phyloP scores from a whole-genome alignment of 2,113 vertebrate genomes.

The Salvator merianae region DNA sequence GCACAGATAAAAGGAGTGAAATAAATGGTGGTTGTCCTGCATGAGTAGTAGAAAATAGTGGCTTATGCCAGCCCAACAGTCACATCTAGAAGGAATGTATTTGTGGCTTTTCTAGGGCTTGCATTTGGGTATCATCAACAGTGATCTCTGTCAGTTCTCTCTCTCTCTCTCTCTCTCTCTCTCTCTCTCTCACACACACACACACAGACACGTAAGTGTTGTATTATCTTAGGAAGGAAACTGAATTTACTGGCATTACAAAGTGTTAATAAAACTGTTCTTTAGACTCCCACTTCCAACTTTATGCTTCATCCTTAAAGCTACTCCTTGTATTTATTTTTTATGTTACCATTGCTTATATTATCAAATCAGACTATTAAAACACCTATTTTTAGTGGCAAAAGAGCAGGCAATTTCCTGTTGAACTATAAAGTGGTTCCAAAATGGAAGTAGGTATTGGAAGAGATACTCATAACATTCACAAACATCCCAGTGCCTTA shows the following conservation, averaged over 20 bases:
- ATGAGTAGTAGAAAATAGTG: background rate
- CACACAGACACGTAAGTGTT: background rate
- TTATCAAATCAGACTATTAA: background rate
- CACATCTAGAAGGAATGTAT: background rate
- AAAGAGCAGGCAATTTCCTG: slow-evolving; percentile 7
- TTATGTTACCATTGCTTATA: background rate
- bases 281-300: background rate
- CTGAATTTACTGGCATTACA: too few species aligned
- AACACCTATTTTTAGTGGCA: background rate
- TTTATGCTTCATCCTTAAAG: background rate
- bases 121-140: background rate
- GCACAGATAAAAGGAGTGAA: background rate
- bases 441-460: slow-evolving; percentile 16
- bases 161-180: background rate
- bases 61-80: background rate
- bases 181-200: background rate
- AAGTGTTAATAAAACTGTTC: background rate
- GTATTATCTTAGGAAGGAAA: background rate
- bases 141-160: too few species aligned
- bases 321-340: background rate
- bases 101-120: background rate
- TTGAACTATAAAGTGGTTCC: slow-evolving; percentile 8
- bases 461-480: slow-evolving; percentile 23
- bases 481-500: background rate
- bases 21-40: background rate